These are phyloP conservation scores for Lasioglossum figueresi DNA, from an alignment of 2,888 invertebrate species.

Conservation along the genomic window DNA sequence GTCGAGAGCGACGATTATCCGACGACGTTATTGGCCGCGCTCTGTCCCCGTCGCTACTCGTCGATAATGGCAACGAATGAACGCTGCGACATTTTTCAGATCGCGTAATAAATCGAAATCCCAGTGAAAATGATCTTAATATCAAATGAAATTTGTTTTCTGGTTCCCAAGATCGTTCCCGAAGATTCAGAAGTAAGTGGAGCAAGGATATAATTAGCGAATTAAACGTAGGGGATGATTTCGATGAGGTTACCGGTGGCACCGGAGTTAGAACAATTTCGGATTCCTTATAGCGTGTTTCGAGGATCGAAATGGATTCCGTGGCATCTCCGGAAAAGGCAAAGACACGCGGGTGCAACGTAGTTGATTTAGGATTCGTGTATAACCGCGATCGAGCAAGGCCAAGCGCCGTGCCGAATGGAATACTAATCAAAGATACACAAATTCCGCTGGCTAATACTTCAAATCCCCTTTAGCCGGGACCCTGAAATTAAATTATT, in stretches of 20 bases:
- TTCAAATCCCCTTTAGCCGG: constrained; percentile 83
- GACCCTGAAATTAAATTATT: constrained; percentile 83
- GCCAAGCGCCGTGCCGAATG: constrained; percentile 77
- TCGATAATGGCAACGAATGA: background rate
- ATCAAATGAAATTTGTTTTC: too few species aligned
- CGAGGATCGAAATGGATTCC: constrained; percentile 56
- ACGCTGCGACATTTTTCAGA: background rate
- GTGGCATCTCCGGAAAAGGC: constrained; percentile 57
- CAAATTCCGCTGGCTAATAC: constrained; percentile 83
- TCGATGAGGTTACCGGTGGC: background rate
- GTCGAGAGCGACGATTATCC: constrained; percentile 1
- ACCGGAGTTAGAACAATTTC: background rate
- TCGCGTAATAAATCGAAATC: background rate
- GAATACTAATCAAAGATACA: constrained; percentile 84
- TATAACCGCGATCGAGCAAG: constrained; percentile 80
- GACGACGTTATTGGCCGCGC: background rate
- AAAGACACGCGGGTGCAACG: constrained; percentile 70
- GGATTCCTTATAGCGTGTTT: constrained; percentile 38
- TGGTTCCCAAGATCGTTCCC: too few species aligned
- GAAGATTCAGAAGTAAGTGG: background rate
- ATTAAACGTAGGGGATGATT: background rate
- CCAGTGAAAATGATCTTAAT: background rate
- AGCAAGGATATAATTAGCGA: background rate
- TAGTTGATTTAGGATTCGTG: constrained; percentile 82
- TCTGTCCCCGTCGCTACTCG: background rate